Conservation (phyloP, 2,888 invertebrate genomes). For the Villa cingulata region DNA sequence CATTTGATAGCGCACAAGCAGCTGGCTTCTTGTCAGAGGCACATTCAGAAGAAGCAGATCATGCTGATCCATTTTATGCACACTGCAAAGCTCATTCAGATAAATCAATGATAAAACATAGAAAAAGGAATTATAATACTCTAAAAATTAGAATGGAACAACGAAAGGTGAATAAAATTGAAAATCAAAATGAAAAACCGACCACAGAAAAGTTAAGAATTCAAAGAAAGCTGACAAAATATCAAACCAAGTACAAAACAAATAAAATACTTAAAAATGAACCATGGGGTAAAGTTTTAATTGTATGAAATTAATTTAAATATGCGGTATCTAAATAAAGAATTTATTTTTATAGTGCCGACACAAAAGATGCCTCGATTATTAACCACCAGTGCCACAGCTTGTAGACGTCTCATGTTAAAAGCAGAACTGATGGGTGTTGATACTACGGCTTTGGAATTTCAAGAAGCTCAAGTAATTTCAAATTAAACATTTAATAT, state of each 20-base stretch:
- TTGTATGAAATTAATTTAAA: not conserved
- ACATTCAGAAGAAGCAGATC: slow-evolving; percentile 76
- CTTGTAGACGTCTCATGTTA: slow-evolving; percentile 62
- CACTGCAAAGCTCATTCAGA: slow-evolving; percentile 94
- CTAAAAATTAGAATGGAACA: slow-evolving; percentile 67
- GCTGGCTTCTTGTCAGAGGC: slow-evolving; percentile 88
- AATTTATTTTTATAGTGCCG: slow-evolving; percentile 47
- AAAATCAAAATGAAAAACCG: slow-evolving; percentile 27
- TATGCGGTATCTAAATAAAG: not conserved
- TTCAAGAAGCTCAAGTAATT: slow-evolving; percentile 62
- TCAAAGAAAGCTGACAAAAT: slow-evolving; percentile 67
- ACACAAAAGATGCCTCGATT: slow-evolving; percentile 89
- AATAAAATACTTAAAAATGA: slow-evolving; percentile 59
- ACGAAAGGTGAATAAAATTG: slow-evolving; percentile 36
- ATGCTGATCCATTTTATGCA: slow-evolving; percentile 94
- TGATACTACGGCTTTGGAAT: slow-evolving; percentile 64
- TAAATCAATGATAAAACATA: slow-evolving; percentile 66
- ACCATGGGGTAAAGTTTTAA: slow-evolving; percentile 64
- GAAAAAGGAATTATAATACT: slow-evolving; percentile 74
- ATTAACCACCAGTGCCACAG: slow-evolving; percentile 80
- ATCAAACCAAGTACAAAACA: slow-evolving; percentile 66
- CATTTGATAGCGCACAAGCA: slow-evolving; percentile 81
- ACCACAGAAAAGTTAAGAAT: slow-evolving; percentile 60
- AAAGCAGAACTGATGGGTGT: slow-evolving; percentile 88
- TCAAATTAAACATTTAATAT: not conserved